Percentiles rank a stretch among this genome's conserved stretches.
Conservation (phyloP, 2,888 invertebrate species). For the Diloba caeruleocephala region DNA sequence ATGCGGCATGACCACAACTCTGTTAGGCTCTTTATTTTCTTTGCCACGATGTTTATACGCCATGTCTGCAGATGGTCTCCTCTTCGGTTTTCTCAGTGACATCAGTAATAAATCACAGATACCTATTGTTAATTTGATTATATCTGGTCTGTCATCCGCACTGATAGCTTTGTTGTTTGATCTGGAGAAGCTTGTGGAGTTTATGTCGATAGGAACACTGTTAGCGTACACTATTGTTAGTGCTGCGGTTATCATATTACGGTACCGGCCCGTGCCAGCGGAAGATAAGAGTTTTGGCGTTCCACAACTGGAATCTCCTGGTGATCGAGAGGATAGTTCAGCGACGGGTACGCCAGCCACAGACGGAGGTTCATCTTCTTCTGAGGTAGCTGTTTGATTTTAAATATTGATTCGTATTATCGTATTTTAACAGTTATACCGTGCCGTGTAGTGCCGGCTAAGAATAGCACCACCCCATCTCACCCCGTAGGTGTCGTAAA, state of each 20-base stretch:
- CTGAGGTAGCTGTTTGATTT: constrained; percentile 79
- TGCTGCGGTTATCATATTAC: constrained; percentile 95
- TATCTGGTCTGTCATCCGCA: constrained; percentile 93
- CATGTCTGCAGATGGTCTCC: constrained; percentile 96
- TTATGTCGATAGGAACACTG: constrained; percentile 97
- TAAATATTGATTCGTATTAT: too few relatives aligned
- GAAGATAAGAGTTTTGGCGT: constrained; percentile 83
- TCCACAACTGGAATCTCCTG: constrained; percentile 87
- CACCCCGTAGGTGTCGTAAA: too few relatives aligned
- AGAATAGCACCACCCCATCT: too few relatives aligned
- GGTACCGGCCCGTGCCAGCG: constrained; percentile 91
- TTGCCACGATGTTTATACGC: constrained; percentile 96
- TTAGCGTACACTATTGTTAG: constrained; percentile 97
- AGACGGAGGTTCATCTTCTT: constrained; percentile 89
- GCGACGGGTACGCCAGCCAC: constrained; percentile 90
- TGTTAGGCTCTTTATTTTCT: constrained; percentile 95
- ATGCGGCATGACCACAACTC: constrained; percentile 97
- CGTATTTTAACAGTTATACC: too few relatives aligned
- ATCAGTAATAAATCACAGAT: constrained; percentile 94
- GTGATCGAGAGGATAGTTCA: constrained; percentile 90
- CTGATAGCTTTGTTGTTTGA: constrained; percentile 95
- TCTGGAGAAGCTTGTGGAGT: constrained; percentile 96
- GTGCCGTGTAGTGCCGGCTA: too few relatives aligned
- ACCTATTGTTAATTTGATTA: constrained; percentile 92
- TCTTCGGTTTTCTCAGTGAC: constrained; percentile 94